phyloP scores from a whole-genome alignment of 2,888 invertebrate genomes.

The Microchrysa polita region DNA sequence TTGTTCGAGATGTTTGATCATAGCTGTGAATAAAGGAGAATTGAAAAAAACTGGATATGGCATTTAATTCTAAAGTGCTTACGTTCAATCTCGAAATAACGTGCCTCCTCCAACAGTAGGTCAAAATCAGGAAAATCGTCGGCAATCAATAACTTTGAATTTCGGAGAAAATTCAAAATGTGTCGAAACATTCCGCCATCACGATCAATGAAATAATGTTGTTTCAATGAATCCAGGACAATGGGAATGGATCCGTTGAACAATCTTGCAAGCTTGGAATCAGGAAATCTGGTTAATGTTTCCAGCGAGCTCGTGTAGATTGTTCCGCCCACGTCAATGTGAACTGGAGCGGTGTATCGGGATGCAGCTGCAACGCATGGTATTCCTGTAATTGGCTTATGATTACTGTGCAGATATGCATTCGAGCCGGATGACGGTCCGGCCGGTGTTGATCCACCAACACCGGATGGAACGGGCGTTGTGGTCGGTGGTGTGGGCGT shows the following conservation, averaged over 20 bases:
- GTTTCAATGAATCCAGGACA: constrained; percentile 93
- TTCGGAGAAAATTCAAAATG: constrained; percentile 95
- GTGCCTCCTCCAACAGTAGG: constrained; percentile 88
- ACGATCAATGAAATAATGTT: constrained; percentile 98
- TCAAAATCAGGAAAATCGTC: constrained; percentile 88
- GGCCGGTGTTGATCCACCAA: constrained; percentile 42
- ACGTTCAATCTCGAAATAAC: constrained; percentile 90
- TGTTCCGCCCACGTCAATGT: constrained; percentile 96
- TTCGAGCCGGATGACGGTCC: constrained; percentile 57
- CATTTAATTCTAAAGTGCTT: constrained; percentile 64
- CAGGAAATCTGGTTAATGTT: constrained; percentile 95
- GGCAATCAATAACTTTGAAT: constrained; percentile 86
- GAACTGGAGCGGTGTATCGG: constrained; percentile 93
- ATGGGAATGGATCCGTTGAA: constrained; percentile 97
- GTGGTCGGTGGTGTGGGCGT: constrained; percentile 65
- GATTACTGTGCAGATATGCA: constrained; percentile 66
- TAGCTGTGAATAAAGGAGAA: constrained; percentile 70
- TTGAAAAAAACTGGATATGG: background rate
- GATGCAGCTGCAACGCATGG: constrained; percentile 94
- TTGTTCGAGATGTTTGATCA: constrained; percentile 77
- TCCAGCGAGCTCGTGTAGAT: constrained; percentile 97
- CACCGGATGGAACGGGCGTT: constrained; percentile 56
- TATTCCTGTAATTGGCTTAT: constrained; percentile 86
- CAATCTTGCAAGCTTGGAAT: constrained; percentile 89
- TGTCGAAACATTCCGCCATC: constrained; percentile 98